Evolutionary conservation across 2,888 invertebrate species (phyloP).

Genomic region (Leucophenga montana): DNA sequence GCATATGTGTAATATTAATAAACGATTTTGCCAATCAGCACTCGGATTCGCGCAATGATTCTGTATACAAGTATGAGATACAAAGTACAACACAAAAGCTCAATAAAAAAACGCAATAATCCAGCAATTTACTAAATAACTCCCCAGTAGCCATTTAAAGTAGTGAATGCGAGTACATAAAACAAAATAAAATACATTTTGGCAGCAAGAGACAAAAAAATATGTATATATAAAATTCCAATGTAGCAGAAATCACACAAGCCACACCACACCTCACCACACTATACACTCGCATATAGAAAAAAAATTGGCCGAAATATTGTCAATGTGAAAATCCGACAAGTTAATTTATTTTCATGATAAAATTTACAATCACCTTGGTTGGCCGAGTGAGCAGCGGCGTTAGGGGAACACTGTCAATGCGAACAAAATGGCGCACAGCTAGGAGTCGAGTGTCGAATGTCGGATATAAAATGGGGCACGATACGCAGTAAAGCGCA

Average conservation of each 20-base stretch:
- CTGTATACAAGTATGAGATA: no score
- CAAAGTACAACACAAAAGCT: slow-evolving; percentile 38
- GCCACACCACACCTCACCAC: no score
- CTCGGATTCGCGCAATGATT: no score
- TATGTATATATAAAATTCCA: slow-evolving; percentile 1
- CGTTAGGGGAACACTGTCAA: slow-evolving; percentile 4
- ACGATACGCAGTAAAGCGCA: slow-evolving; percentile 35
- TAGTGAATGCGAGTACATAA: slow-evolving; percentile 51
- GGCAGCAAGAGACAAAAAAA: neutral
- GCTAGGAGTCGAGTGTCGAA: neutral
- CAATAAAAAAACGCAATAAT: slow-evolving; percentile 59
- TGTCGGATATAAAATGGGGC: neutral
- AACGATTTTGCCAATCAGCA: no score
- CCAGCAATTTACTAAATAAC: slow-evolving; percentile 64
- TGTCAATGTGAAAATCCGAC: slow-evolving; percentile 57
- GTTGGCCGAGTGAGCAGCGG: no score
- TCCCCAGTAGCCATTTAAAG: slow-evolving; percentile 52
- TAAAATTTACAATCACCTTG: slow-evolving; percentile 40
- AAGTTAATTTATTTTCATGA: slow-evolving; percentile 60
- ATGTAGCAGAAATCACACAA: slow-evolving; percentile 13
- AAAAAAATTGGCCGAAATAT: slow-evolving; percentile 42
- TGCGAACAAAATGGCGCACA: neutral
- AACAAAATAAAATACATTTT: slow-evolving; percentile 58
- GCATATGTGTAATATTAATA: no score
- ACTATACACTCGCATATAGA: slow-evolving; percentile 38